A percentile compares a stretch with the other conserved stretches of the same genome.
phyloP scores from a whole-genome alignment of 2,797 vertebrate species.

The Thunnus albacares region DNA sequence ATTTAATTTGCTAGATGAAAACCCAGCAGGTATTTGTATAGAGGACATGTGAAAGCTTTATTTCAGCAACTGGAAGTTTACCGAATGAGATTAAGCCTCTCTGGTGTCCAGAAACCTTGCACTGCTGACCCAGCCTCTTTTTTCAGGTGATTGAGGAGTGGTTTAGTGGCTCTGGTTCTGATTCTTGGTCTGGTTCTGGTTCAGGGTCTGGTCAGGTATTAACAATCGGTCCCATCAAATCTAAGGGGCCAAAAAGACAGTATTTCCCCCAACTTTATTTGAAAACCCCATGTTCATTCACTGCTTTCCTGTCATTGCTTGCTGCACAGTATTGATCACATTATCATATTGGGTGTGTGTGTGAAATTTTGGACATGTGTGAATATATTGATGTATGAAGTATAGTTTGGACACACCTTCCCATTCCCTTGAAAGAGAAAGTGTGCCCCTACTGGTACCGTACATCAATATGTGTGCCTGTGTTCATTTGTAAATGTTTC shows the following conservation, averaged over 20 bases:
- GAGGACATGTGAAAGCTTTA: neutral
- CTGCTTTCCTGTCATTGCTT: conserved; percentile 31
- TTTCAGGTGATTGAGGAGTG: conserved; percentile 83
- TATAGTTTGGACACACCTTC: neutral
- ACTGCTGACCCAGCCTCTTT: conserved; percentile 59
- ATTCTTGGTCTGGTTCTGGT: conserved; percentile 58
- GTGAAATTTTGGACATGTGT: conserved; percentile 11
- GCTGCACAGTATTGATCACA: conserved; percentile 1
- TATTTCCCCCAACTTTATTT: conserved; percentile 67
- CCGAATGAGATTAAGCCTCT: neutral
- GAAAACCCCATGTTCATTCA: conserved; percentile 59
- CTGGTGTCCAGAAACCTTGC: neutral
- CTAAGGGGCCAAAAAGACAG: conserved; percentile 77
- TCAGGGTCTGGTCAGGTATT: conserved; percentile 79
- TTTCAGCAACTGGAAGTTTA: neutral
- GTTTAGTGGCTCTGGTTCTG: conserved; percentile 81
- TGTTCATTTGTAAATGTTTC: neutral
- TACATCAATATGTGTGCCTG: neutral
- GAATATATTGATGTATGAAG: conserved; percentile 1
- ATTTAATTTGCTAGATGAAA: neutral
- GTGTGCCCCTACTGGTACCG: no score
- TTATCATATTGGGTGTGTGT: conserved; percentile 6
- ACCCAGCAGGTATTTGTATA: neutral
- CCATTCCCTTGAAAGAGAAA: no score
- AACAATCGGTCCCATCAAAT: conserved; percentile 58